Evolutionary conservation across 2,113 vertebrate genomes (phyloP), one percentile per base, ranked within the genome.

Genomic region (Platysteira castanea): DNA sequence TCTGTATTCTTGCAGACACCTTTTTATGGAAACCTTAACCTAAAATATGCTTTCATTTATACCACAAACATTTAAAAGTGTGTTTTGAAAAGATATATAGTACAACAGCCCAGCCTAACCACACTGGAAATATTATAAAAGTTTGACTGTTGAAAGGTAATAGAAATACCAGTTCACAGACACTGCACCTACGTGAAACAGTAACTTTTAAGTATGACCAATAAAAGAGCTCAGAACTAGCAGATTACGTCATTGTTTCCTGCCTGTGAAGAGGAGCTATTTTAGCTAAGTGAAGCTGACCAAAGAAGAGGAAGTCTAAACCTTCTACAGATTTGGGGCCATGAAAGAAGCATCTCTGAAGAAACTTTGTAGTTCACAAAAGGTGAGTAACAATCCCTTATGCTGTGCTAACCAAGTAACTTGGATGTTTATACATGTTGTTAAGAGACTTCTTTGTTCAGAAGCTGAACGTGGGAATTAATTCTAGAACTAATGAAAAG

Each of bases 371-470:
- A 81, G 94, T 7, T 37, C 54, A 59, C 41, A 77, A 37, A 78
- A 97, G 92, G 98, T 98, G 90, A 98, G 98, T 84, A 84, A 53
- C 16, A 16, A 82, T 67, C 75, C 54, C 49, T 89, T 93, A 68
- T n/a, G 31, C 42, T 47, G 6, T 15, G 11, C 47, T 53, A 77
- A 63, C 11, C 63, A 89, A 84, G 31, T 90, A 77, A 88, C 35
- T 60, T 70, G 42, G 41, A 71, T 75, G 8, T 33, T 86, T 33
- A 81, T 5, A 8, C 6, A 17, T 3, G 21, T n/a, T 64, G 35
- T n/a, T 86, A 83, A 39, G 21, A 49, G 50, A 69, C 10, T 87
- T 90, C 33, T 61, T 76, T 54, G 65, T 52, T 80, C 57, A 79
- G 59, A 87, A 89, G 54, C 5, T 54, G 3, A 94, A 77, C 5